Evolutionary conservation across 2,113 vertebrate species (phyloP).

Genomic region (Macroglossus sobrinus): DNA sequence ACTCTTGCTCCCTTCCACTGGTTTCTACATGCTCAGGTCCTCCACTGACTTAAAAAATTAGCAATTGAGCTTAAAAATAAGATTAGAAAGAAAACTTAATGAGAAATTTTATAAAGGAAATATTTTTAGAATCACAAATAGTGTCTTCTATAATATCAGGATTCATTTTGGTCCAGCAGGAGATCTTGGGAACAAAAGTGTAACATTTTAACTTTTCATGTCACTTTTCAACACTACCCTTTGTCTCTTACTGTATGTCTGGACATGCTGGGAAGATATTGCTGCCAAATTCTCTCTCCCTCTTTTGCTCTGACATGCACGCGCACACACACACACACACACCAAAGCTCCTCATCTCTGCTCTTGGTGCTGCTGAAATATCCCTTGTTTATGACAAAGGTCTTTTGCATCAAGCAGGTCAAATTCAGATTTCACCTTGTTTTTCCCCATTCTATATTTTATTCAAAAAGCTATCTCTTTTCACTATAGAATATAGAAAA

Average conservation of each 20-base stretch:
- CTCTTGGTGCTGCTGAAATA: neutral
- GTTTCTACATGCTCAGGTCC: neutral
- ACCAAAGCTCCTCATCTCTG: neutral
- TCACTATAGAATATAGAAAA: neutral
- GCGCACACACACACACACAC: neutral
- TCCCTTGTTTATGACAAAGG: neutral
- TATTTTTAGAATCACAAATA: neutral
- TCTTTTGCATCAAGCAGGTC: neutral
- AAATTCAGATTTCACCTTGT: neutral
- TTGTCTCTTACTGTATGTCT: neutral
- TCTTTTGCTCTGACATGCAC: neutral
- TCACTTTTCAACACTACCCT: neutral
- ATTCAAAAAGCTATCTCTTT: conserved; percentile 38
- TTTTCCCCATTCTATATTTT: neutral
- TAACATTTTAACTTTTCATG: neutral
- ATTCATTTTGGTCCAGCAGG: neutral
- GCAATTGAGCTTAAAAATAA: neutral
- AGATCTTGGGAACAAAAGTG: neutral
- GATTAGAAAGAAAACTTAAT: neutral
- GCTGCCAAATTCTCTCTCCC: neutral
- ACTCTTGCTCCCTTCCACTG: rapidly evolving
- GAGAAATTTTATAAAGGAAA: neutral
- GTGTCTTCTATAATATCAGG: neutral
- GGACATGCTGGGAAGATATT: neutral
- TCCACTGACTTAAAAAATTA: neutral